These are phyloP conservation scores for Gnathonemus longibarbis DNA, from an alignment of 2,113 vertebrate genomes.

Conservation along the genomic window DNA sequence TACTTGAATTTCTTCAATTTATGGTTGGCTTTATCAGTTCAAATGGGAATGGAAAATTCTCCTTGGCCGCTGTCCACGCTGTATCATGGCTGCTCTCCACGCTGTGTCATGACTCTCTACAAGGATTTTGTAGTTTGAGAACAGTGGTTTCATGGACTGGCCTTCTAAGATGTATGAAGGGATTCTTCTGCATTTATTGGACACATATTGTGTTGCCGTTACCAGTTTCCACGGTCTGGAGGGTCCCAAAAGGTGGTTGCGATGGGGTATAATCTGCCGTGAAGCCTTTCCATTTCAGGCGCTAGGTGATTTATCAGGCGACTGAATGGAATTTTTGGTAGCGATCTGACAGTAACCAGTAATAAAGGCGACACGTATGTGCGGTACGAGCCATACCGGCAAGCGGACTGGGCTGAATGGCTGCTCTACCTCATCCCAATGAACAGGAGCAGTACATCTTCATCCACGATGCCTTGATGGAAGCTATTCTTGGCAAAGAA, in stretches of 20 bases:
- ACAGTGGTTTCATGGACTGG: background rate
- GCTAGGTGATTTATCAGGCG: background rate
- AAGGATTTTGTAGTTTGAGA: background rate
- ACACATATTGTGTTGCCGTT: background rate
- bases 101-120: too few relatives aligned
- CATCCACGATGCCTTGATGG: slow-evolving; percentile 89
- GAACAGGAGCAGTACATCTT: slow-evolving; percentile 90
- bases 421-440: background rate
- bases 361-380: too few relatives aligned
- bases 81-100: too few relatives aligned
- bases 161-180: background rate
- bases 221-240: background rate
- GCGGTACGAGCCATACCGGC: background rate
- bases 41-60: background rate
- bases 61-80: background rate
- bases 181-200: background rate
- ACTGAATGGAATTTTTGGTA: background rate
- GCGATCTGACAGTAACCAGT: background rate
- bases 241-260: background rate
- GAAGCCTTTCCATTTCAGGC: background rate
- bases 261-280: background rate
- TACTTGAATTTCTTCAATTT: too few relatives aligned
- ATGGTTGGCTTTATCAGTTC: background rate
- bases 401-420: background rate
- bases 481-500: slow-evolving; percentile 85